Base-by-base conservation (phyloP, 1,140 invertebrate genomes). In the Drosophila parabipectinata region DNA sequence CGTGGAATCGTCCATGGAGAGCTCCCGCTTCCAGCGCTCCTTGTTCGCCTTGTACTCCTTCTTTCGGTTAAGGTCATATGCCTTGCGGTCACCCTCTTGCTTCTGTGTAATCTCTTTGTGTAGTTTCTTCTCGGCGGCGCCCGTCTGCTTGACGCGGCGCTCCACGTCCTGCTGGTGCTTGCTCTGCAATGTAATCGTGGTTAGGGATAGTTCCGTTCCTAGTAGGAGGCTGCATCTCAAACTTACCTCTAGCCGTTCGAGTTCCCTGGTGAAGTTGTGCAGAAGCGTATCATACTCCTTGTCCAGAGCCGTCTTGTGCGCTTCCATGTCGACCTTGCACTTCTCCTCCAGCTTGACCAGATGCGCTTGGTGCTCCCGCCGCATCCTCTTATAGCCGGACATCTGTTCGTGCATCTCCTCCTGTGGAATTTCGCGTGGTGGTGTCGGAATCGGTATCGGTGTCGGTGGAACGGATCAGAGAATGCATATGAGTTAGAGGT, bases 391-490 rank as follows among this genome's bases (percentile, higher is more conserved):
- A 92, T 99, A 99, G 4, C 98, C 98, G 45, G 97, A 97, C 97
- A 99, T 99, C 93, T 99, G 98, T 93, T 99, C 98, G 92, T 99
- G 97, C 96, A 99, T 98, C 93, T 99, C 98, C 93, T 99, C 97
- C 90, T 91, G 56, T 34, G n/a, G 14, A 24, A 44, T 21, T 44
- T 14, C 10, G 32, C 39, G 39, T 41, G 39, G 12, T 52, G 8
- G 30, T 30, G 44, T 47, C 18, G 47, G 39, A 14, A 41, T 28
- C 26, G 45, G 50, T 50, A 28, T 59, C 24, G 61, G 32, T 51
- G 45, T 41, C 44, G 50, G 54, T 28, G 34, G 10, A 37, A 51
- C 26, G 48, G 32, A 28, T 45, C 62, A 79, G 48, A 66, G 53
- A 73, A 73, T 52, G 67, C 79, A 79, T 74, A 83, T 57, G 41